Conservation (phyloP, 1,140 invertebrate genomes). For the Batillaria attramentaria region DNA sequence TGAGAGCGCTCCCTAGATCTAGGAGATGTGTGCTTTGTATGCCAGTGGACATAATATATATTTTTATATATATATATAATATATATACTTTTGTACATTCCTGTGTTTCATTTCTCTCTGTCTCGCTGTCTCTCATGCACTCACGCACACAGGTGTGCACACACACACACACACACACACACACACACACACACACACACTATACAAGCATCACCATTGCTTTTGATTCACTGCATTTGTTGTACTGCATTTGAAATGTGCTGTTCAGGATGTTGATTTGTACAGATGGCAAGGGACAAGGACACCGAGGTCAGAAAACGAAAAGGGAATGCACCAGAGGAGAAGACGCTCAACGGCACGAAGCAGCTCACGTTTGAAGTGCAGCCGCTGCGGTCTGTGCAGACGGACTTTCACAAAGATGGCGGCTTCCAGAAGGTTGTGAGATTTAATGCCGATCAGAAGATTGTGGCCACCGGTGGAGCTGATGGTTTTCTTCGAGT, state of each 20-base stretch:
- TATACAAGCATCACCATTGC: background rate
- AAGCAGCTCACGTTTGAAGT: conserved; percentile 73
- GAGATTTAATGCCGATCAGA: conserved; percentile 82
- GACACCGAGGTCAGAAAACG: conserved; percentile 46
- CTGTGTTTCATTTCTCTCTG: no score
- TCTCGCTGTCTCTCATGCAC: no score
- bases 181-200: no score
- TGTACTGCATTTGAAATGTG: no score
- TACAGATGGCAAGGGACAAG: conserved; percentile 26
- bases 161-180: no score
- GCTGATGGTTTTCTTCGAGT: conserved; percentile 89
- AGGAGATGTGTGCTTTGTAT: no score
- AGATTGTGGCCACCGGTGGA: conserved; percentile 90
- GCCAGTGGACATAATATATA: no score
- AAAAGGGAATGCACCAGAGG: conserved; percentile 37
- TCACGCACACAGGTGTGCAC: no score
- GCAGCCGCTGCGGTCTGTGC: conserved; percentile 64
- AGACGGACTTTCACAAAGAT: conserved; percentile 75
- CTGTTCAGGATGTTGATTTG: background rate
- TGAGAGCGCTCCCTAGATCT: no score
- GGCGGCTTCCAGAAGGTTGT: conserved; percentile 91
- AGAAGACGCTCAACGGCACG: conserved; percentile 34
- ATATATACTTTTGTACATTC: background rate
- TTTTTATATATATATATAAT: no score
- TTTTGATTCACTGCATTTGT: background rate